Conservation (phyloP, 2,888 invertebrate genomes). For the Parnassius smintheus region DNA sequence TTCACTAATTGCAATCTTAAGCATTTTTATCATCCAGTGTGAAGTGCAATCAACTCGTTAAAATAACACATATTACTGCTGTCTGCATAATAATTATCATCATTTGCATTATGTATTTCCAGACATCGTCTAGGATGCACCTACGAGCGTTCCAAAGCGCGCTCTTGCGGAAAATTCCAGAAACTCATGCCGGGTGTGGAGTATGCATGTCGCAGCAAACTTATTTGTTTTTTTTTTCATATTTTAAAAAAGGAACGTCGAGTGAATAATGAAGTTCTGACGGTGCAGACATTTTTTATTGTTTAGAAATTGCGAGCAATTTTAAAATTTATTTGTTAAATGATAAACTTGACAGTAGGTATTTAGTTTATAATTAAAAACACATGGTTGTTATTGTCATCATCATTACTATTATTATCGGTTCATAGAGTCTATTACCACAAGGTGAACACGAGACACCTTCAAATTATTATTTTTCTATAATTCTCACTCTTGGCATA, state of each 20-base stretch:
- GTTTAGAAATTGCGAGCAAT: constrained; percentile 16
- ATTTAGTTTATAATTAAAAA: too few relatives aligned
- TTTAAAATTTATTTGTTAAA: constrained; percentile 12
- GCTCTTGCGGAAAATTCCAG: constrained; percentile 64
- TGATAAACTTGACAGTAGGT: too few relatives aligned
- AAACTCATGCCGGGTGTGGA: constrained; percentile 60
- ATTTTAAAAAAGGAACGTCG: constrained; percentile 37
- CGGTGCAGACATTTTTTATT: constrained; percentile 29
- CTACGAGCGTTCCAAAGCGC: constrained; percentile 47
- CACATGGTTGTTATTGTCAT: too few relatives aligned
- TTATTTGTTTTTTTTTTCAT: constrained; percentile 44
- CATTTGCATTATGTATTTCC: constrained; percentile 34
- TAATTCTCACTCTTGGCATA: too few relatives aligned
- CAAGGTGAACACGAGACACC: too few relatives aligned
- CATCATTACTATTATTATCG: too few relatives aligned
- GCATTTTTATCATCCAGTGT: constrained; percentile 5
- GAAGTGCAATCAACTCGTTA: constrained; percentile 8
- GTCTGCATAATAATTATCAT: constrained; percentile 30
- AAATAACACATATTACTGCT: constrained; percentile 24
- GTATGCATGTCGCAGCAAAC: constrained; percentile 48
- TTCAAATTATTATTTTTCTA: too few relatives aligned
- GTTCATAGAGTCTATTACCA: too few relatives aligned
- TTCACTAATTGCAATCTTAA: constrained; percentile 10
- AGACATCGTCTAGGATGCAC: constrained; percentile 35
- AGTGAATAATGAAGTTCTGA: constrained; percentile 41